Base-by-base conservation (phyloP, 2,888 invertebrate species). In the Xanthorhoe spadicearia region DNA sequence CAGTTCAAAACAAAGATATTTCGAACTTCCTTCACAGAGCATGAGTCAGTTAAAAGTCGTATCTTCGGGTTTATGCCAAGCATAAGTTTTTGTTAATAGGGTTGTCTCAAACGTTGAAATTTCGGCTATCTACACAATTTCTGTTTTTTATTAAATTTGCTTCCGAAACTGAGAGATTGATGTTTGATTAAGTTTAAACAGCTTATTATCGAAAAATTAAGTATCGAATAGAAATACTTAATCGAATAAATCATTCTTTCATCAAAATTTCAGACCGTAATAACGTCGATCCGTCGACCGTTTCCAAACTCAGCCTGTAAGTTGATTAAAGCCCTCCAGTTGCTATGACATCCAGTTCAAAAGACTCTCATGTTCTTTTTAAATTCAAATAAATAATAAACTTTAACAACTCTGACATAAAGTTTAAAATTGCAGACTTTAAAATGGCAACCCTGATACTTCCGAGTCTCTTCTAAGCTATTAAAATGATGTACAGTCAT, bases 81-180 rank as follows among this genome's bases (percentile, higher is more conserved):
- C 73, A 71, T 73, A 73, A 71, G 71, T 71, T 73, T 60, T 49
- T 50, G 59, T 71, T 69, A 67, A 69, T 66, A 71, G 73, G 71
- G 68, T 62, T 73, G 73, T 61, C 70, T 57, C 64, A 54, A 57
- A 64, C 61, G 60, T 66, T 64, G 46, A 68, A 64, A 66, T 69
- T 71, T 67, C 59, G 56, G 46, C 13, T 28, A 48, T 28, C 43
- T 32, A n/a, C 35, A 13, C 49, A 9, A 49, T 49, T 32, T 2
- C 1, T 19, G 19, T 18, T 50, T 50, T 50, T 43, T 1, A 7
- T 38, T 9, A 2, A 43, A 43, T 4, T 13, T 1, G 1, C 38
- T 43, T 43, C 13, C 4, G 3, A 13, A 43, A 13, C 13, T 5
- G 13, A 13, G 13, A 0, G 13, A 13, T 13, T 10, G 0, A 43